Conservation (phyloP, 2,888 invertebrate species). For the Synergus japonicus region DNA sequence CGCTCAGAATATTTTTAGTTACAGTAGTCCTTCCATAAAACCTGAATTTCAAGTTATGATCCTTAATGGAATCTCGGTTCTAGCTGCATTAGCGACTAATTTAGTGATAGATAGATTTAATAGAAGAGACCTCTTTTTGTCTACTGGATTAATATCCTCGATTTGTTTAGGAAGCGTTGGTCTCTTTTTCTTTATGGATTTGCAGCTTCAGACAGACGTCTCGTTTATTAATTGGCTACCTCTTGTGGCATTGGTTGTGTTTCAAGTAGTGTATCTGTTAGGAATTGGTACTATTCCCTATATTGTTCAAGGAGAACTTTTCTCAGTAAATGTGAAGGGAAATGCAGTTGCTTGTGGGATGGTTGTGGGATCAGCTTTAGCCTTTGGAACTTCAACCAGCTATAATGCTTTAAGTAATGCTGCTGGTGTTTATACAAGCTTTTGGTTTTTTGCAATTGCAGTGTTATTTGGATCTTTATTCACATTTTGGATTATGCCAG, state of each 20-base stretch:
- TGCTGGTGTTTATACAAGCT: slow-evolving; percentile 79
- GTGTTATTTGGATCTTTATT: slow-evolving; percentile 77
- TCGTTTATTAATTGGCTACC: slow-evolving; percentile 80
- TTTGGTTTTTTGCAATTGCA: slow-evolving; percentile 79
- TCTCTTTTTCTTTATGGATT: slow-evolving; percentile 80
- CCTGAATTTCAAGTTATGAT: slow-evolving; percentile 79
- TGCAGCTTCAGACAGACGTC: slow-evolving; percentile 77
- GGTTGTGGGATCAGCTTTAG: slow-evolving; percentile 81
- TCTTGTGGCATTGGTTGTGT: slow-evolving; percentile 80
- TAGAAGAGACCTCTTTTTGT: slow-evolving; percentile 80
- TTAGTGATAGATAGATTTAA: slow-evolving; percentile 81
- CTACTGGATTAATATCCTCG: slow-evolving; percentile 80
- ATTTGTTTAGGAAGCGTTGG: slow-evolving; percentile 80
- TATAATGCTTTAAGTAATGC: slow-evolving; percentile 80
- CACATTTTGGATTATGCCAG: slow-evolving; percentile 79
- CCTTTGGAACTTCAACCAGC: slow-evolving; percentile 81
- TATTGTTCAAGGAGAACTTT: slow-evolving; percentile 82
- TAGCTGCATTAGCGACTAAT: slow-evolving; percentile 80
- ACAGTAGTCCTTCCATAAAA: slow-evolving; percentile 78
- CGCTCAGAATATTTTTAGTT: slow-evolving; percentile 82
- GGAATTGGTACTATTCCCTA: slow-evolving; percentile 83
- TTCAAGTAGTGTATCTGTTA: slow-evolving; percentile 82
- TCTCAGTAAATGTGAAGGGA: slow-evolving; percentile 82
- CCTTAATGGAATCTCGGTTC: slow-evolving; percentile 78
- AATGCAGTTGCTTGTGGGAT: slow-evolving; percentile 83